Evolutionary conservation across 1,140 invertebrate genomes (phyloP).

Genomic region (Bombyx mori): DNA sequence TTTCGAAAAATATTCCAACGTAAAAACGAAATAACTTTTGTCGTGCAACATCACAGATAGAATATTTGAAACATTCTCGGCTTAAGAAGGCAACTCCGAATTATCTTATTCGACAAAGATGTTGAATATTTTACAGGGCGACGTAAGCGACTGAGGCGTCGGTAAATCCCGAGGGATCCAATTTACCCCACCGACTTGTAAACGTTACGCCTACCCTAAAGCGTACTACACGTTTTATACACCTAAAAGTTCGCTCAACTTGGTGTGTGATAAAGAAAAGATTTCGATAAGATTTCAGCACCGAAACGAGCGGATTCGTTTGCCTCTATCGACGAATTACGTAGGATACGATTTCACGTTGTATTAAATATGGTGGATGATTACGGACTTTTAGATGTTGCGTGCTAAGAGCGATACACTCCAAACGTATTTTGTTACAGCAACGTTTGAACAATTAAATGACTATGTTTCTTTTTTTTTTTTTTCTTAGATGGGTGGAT

Average conservation of each 20-base stretch:
- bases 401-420: too few species aligned
- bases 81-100: constrained; percentile 14
- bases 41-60: neutral
- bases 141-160: constrained; percentile 33
- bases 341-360: too few species aligned
- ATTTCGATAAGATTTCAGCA: constrained; percentile 7
- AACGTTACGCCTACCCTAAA: constrained; percentile 33
- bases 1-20: too few species aligned
- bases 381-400: too few species aligned
- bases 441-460: too few species aligned
- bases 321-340: neutral
- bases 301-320: constrained; percentile 5
- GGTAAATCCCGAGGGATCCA: constrained; percentile 53
- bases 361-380: too few species aligned
- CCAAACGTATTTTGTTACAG: too few species aligned
- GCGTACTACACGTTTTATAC: constrained; percentile 33
- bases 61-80: neutral
- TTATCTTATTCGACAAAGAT: constrained; percentile 29
- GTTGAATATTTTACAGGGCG: constrained; percentile 50
- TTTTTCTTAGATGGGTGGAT: too few species aligned
- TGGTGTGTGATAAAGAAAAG: constrained; percentile 29
- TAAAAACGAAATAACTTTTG: too few species aligned
- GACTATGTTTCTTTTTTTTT: too few species aligned
- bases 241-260: constrained; percentile 33
- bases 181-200: constrained; percentile 45